Percentiles rank a stretch among this genome's conserved stretches.
Conservation (phyloP, 2,888 invertebrate species). For the Amphipoea oculea region DNA sequence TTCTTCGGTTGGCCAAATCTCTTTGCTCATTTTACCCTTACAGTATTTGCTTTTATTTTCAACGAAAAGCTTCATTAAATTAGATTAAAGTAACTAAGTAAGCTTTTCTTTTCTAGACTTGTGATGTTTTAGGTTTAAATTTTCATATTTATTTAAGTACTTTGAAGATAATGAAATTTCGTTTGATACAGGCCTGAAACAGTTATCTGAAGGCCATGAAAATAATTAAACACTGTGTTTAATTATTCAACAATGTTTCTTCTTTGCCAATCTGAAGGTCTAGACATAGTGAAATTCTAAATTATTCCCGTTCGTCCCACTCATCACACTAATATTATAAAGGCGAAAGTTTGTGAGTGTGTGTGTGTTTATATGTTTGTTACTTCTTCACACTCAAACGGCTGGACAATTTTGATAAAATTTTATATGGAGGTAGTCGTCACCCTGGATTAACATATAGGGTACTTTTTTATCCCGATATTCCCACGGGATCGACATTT, state of each 20-base stretch:
- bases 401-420: too few species aligned
- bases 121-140: not conserved
- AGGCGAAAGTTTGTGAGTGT: too few species aligned
- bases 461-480: too few species aligned
- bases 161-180: not conserved
- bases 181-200: not conserved
- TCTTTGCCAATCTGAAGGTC: not conserved
- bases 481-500: too few species aligned
- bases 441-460: too few species aligned
- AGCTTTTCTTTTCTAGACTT: conserved; percentile 6
- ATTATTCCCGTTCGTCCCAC: too few species aligned
- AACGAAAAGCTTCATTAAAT: conserved; percentile 21
- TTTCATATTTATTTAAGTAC: not conserved
- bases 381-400: too few species aligned
- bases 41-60: conserved; percentile 36
- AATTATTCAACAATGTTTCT: not conserved
- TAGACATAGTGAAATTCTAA: too few species aligned
- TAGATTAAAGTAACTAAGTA: conserved; percentile 1
- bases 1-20: conserved; percentile 22
- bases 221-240: not conserved
- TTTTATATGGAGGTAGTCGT: too few species aligned
- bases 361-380: too few species aligned
- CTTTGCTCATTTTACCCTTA: conserved; percentile 25
- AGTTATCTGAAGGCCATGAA: not conserved
- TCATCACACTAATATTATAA: too few species aligned